Base-by-base conservation (phyloP, 2,113 vertebrate species). In the Cnemophilus loriae region DNA sequence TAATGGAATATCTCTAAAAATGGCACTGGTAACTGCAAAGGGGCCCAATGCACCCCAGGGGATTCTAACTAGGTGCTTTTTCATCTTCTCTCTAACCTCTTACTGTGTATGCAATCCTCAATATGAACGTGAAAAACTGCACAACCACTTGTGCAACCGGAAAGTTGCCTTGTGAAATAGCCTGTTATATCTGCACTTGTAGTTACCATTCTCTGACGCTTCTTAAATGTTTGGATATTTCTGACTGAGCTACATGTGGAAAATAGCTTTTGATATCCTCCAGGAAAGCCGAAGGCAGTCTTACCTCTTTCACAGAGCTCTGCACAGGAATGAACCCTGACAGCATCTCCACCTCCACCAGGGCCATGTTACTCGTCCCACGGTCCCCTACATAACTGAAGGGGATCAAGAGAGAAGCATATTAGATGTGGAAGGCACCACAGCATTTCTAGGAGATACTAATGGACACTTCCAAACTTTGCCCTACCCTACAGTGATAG, bases 311-410 rank as follows among this genome's bases (percentile, higher is more conserved):
- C 82, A 96, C 44, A 53, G 92, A 96, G 32, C 27, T 90, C 63
- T 83, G 93, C 50, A 79, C 7, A 60, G 95, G 74, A 87, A 90
- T 76, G 88, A 94, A 95, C 23, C 92, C 95, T 76, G 96, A 96
- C 21, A 95, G 63, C 92, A 94, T 91, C 57, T 91, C 94, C 67
- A 91, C 61, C 16, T 94, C 92, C 46, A 96, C 26, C 49, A 97
- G 41, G 37, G 70, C 95, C 96, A 95, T 96, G 42, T 96, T 97
- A 85, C 87, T 97, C 0, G n/a, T 96, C 26, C 73, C 70, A 49
- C 57, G 75, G 20, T 90, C 28, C 37, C 95, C 95, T 42, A 21
- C 5, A 2, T 96, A 96, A 30, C 95, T 96, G 82, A 49, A 89
- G n/a, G 47, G 68, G 33, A 18, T 10, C 21, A 91, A 52, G 14